Evolutionary conservation across 2,888 invertebrate species (phyloP), one percentile per base, ranked within the genome.

Genomic region (Mycalesis mineus): DNA sequence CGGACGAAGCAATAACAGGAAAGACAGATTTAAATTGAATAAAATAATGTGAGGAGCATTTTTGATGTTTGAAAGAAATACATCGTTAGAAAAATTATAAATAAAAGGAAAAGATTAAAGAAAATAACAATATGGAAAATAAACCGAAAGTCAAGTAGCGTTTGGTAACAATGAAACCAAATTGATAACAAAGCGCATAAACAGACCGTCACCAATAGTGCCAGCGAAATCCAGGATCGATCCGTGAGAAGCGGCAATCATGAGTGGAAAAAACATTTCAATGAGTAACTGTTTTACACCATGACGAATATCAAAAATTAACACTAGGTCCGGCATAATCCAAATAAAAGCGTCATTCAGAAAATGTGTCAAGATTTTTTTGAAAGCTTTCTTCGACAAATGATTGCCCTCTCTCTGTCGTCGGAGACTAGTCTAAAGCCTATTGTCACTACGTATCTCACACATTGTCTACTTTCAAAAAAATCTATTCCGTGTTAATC

Each of bases 351-450:
- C 77, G 75, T 65, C 75, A 83, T 91, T 92, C 92, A 93, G 92
- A 93, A 93, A 93, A 93, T 93, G 92, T 93, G 92, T 93, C 92
- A 91, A 91, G 91, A 90, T 89, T 88, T 88, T 88, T 89, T 89
- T 88, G 88, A 89, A 89, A 88, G 88, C 78, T 74, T 83, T 84
- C 5, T 88, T 91, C 88, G 82, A 84, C 86, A 82, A 76, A 88
- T 88, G 89, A 89, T 89, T 89, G 88, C 88, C 87, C 78, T 77
- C 76, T 69, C 82, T 80, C 83, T 72, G 61, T 68, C 65, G 65
- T 60, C 76, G 76, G 81, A 58, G 13, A 64, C 71, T 75, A 74
- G 66, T 65, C 77, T 72, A 73, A 68, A 70, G 71, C 80, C 84
- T 80, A 82, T 68, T 61, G 60, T 66, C 80, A 86, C 91, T 91